Evolutionary conservation across 2,113 vertebrate species (phyloP).

Genomic region (Proterorhinus semilunaris): DNA sequence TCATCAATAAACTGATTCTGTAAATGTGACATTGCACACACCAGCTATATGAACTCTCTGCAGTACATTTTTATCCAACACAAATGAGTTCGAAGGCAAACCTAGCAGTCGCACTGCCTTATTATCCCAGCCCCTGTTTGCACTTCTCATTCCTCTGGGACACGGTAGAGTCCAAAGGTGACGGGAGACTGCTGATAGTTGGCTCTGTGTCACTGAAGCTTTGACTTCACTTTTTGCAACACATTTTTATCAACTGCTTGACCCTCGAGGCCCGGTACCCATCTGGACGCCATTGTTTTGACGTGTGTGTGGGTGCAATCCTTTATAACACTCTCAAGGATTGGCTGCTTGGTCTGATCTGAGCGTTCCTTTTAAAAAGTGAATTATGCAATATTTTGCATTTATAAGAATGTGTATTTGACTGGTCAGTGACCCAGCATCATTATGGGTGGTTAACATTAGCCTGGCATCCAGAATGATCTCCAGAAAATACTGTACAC

Average conservation of each 20-base stretch:
- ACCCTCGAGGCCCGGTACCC: constrained; percentile 12
- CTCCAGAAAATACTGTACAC: too few species aligned
- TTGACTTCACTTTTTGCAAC: constrained; percentile 14
- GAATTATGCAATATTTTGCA: too few species aligned
- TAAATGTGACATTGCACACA: too few species aligned
- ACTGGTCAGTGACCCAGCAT: too few species aligned
- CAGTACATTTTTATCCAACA: too few species aligned
- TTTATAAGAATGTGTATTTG: too few species aligned
- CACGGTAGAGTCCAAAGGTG: constrained; percentile 6
- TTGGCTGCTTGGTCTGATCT: constrained; percentile 7
- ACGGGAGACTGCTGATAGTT: constrained; percentile 12
- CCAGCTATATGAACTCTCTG: too few species aligned
- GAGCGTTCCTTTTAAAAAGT: background rate
- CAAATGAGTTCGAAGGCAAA: background rate
- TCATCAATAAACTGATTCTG: too few species aligned
- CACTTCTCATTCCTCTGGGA: constrained; percentile 1
- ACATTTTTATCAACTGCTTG: constrained; percentile 15
- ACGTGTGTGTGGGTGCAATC: constrained; percentile 15
- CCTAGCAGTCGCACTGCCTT: background rate
- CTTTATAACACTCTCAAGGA: constrained; percentile 18
- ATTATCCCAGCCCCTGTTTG: background rate
- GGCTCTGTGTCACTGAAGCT: constrained; percentile 15
- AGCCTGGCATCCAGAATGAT: too few species aligned
- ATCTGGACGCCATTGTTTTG: constrained; percentile 16
- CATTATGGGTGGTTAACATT: too few species aligned